Percentiles rank a stretch among this genome's conserved stretches.
phyloP scores from a whole-genome alignment of 2,797 vertebrate species.

The Nyctibius grandis region DNA sequence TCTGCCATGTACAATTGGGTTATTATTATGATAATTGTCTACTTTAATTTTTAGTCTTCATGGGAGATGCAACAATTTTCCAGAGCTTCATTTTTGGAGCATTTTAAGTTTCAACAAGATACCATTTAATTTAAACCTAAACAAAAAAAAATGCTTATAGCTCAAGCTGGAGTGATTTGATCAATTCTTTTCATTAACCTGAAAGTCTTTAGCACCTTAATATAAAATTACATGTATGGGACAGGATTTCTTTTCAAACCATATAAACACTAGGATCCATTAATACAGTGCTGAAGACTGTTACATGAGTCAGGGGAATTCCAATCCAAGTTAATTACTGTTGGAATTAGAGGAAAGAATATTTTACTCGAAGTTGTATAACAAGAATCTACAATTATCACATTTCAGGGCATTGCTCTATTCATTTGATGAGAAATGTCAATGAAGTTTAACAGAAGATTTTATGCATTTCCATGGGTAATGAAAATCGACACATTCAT shows the following conservation, averaged over 20 bases:
- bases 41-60: conserved; percentile 62
- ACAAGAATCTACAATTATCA: conserved; percentile 39
- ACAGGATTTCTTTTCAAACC: conserved; percentile 10
- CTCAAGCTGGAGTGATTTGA: neutral
- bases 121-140: conserved; percentile 28
- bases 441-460: conserved; percentile 50
- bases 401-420: conserved; percentile 25
- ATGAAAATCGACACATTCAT: conserved; percentile 41
- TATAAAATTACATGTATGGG: neutral
- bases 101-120: conserved; percentile 28
- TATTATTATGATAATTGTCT: conserved; percentile 60
- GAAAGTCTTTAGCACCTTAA: conserved; percentile 26
- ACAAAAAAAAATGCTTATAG: conserved; percentile 2
- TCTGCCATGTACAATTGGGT: conserved; percentile 47
- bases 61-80: conserved; percentile 50
- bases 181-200: conserved; percentile 34
- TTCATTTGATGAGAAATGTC: conserved; percentile 51
- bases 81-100: conserved; percentile 7
- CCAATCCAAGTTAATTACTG: conserved; percentile 62
- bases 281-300: conserved; percentile 44
- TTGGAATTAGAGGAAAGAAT: conserved; percentile 56
- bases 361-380: conserved; percentile 28
- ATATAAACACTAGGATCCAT: conserved; percentile 17
- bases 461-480: conserved; percentile 32
- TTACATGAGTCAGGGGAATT: conserved; percentile 55